Conservation (phyloP, 2,888 invertebrate genomes). For the Agrotis puta region DNA sequence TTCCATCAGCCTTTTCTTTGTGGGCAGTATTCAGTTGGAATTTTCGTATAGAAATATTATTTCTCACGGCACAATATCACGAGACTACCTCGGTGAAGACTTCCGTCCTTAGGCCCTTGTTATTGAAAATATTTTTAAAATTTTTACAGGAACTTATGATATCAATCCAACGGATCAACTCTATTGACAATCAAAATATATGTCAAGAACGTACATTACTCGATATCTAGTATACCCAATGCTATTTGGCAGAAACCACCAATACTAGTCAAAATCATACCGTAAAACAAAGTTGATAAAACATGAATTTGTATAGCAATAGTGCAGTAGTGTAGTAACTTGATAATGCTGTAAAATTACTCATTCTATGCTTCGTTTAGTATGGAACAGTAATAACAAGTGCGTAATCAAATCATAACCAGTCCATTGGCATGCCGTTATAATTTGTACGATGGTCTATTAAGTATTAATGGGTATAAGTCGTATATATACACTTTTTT, state of each 20-base stretch:
- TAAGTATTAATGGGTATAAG: neutral
- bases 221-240: constrained; percentile 20
- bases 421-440: constrained; percentile 31
- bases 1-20: neutral
- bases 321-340: neutral
- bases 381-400: constrained; percentile 23
- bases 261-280: neutral
- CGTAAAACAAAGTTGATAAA: neutral
- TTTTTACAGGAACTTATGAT: no score
- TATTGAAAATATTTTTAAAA: neutral
- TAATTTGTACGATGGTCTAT: constrained; percentile 8
- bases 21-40: neutral
- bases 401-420: constrained; percentile 30
- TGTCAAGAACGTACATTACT: constrained; percentile 37
- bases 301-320: constrained; percentile 2
- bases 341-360: constrained; percentile 28
- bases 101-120: neutral
- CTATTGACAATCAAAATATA: constrained; percentile 34
- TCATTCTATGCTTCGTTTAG: constrained; percentile 4
- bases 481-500: neutral
- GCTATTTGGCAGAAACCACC: constrained; percentile 2
- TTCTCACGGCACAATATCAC: neutral
- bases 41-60: neutral
- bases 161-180: neutral
- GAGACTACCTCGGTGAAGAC: neutral